phyloP scores from a whole-genome alignment of 2,113 vertebrate genomes.

The Bos javanicus region DNA sequence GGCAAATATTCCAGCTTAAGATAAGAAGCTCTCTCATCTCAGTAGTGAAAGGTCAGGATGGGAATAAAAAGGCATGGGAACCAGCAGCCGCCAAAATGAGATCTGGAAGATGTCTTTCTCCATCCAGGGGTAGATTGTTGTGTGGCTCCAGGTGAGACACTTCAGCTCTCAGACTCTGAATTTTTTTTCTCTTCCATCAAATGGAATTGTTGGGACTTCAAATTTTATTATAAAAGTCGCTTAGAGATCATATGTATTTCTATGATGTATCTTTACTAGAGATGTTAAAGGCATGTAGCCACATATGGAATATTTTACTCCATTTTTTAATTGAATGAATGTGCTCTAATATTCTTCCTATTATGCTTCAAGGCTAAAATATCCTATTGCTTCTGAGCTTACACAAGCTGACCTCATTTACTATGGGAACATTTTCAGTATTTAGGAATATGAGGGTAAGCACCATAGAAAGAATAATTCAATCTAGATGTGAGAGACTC shows the following conservation, averaged over 20 bases:
- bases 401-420: constrained; percentile 47
- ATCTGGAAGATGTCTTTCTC: neutral
- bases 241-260: neutral
- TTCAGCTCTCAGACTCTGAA: neutral
- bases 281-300: neutral
- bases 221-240: neutral
- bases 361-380: constrained; percentile 43
- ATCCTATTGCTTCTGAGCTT: constrained; percentile 47
- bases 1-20: neutral
- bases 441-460: constrained; percentile 54
- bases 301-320: neutral
- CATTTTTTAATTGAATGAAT: constrained; percentile 18
- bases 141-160: neutral
- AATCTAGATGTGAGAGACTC: constrained; percentile 49
- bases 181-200: neutral
- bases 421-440: constrained; percentile 65
- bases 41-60: neutral
- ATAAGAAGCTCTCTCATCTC: neutral
- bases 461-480: constrained; percentile 62
- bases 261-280: neutral
- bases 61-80: neutral
- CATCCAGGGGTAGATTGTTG: neutral
- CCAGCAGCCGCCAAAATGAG: neutral
- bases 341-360: constrained; percentile 10
- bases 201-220: neutral